Evolutionary conservation across 1,140 invertebrate genomes (phyloP), one percentile per base, ranked within the genome.

Genomic region (Ectropis grisescens): DNA sequence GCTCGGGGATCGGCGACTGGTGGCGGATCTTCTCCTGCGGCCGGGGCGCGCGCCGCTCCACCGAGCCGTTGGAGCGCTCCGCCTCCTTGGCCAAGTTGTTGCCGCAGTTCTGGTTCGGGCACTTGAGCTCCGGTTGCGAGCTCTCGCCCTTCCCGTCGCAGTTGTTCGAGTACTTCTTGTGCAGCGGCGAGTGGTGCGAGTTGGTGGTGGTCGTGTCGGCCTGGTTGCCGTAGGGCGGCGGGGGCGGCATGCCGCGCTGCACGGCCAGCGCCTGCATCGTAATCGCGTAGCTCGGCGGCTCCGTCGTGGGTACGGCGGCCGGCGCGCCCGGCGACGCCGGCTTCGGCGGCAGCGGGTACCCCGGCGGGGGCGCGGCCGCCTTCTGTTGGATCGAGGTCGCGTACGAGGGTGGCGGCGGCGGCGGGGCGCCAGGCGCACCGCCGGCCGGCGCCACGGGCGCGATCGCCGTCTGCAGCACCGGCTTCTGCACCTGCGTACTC

Each of bases 401-500:
- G 51, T 93, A 94, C 4, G 91, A 93, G 0, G 91, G 91, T 3
- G 91, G 91, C 9, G 91, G 91, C 9, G 91, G 90, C 0, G 88
- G 88, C 8, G 87, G 86, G 9, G 81, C 74, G n/a, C 42, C 71
- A 2, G 84, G 71, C 25, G 84, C 72, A 1, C 84, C 64, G 1
- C 84, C 83, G 51, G 85, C 87, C 2, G 92, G 92, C 1, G 90
- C 87, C 1, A 91, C 89, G 0, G 95, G 94, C 9, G 94, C 94
- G 5, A 96, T 94, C 0, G 96, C 96, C 3, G 95, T 97, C 70
- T 97, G 95, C 22, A 97, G 76, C 1, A 96, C 88, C 0, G 96
- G 96, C 72, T 97, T 97, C 58, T 96, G 93, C 2, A 97, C 94
- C 70, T 95, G 93, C 0, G 93, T 96, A 83, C 93, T 95, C 65